Evolutionary conservation across 2,888 invertebrate species (phyloP).

Genomic region (Acanthosepion pharaonis): DNA sequence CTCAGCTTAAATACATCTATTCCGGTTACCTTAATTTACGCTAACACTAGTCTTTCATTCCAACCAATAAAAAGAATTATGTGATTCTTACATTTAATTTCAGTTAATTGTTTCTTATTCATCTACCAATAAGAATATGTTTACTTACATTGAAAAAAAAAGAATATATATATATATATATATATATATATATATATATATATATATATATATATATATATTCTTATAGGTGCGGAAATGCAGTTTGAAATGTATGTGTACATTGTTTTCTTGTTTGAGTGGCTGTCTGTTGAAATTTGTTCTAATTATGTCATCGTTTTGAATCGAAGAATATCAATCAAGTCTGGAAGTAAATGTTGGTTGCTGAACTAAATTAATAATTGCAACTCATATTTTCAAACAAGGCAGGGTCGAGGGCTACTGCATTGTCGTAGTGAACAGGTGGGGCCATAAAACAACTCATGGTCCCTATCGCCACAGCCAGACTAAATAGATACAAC

Average conservation of each 20-base stretch:
- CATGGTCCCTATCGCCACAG: neutral
- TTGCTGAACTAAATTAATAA: constrained; percentile 35
- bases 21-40: too few species aligned
- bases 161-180: too few species aligned
- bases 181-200: too few species aligned
- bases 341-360: neutral
- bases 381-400: constrained; percentile 42
- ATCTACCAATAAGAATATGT: too few species aligned
- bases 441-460: constrained; percentile 24
- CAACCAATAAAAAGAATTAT: too few species aligned
- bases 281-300: neutral
- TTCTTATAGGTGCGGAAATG: neutral
- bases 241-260: neutral
- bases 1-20: too few species aligned
- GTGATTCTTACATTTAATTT: too few species aligned
- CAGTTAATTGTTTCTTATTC: too few species aligned
- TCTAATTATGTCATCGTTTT: neutral
- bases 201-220: neutral
- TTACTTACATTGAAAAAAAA: too few species aligned
- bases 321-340: neutral
- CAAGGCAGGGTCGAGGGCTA: neutral
- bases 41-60: too few species aligned
- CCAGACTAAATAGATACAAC: constrained; percentile 36
- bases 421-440: constrained; percentile 24
- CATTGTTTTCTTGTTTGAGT: neutral